Base-by-base conservation (phyloP, 2,888 invertebrate species). In the Chesias legatella region DNA sequence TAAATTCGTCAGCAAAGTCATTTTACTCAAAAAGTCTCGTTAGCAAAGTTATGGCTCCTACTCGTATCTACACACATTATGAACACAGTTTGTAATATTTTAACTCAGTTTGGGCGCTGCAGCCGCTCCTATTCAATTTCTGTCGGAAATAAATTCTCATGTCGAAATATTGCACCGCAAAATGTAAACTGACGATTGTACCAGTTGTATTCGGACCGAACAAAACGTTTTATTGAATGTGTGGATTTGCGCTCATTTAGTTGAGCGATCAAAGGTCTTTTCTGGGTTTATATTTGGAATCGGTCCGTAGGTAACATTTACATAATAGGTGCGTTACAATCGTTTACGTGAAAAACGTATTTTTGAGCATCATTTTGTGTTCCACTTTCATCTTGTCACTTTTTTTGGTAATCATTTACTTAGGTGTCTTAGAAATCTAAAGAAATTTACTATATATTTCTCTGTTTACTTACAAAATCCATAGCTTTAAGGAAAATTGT, bases 131-230 rank as follows among this genome's bases (percentile, higher is more conserved):
- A 64, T 70, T 68, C 67, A 71, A 72, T 71, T 65, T 65, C 60
- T 65, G 60, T 43, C 53, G 53, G 56, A 61, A 61, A 71, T 72
- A 69, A 71, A 73, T 73, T 65, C 60, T 54, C 50, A 46, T 52
- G 66, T 58, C 67, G 63, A 66, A 65, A 68, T 69, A 66, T 70
- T 58, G 60, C 58, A 48, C 50, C 55, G 53, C 56, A 55, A 53
- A 53, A 56, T 58, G 51, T 42, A 51, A 54, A 56, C 59, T 60
- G 60, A 47, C 52, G 38, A 48, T 53, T 51, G 45, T 51, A 56
- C 42, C 48, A 36, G 44, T 17, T 17, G 10, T 27, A 23, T 33
- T 32, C 22, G 25, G 31, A 53, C 41, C 57, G 57, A 61, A 58
- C 58, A 55, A 54, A 54, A 42, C 31, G 46, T 33, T 46, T 43